phyloP scores from a whole-genome alignment of 2,888 invertebrate genomes.

The Callimorpha dominula region DNA sequence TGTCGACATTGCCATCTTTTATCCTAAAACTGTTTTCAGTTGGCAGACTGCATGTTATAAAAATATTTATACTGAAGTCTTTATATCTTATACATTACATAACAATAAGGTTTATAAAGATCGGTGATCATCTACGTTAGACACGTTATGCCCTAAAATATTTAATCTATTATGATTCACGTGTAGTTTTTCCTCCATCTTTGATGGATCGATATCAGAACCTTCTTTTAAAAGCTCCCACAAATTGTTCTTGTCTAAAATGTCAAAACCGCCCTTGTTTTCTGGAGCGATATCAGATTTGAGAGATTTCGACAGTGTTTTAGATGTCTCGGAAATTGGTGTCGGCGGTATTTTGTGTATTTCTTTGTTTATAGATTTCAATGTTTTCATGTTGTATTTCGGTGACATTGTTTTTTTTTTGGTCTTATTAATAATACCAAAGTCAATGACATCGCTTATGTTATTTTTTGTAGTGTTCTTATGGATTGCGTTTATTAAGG shows the following conservation, averaged over 20 bases:
- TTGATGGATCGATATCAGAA: slow-evolving; percentile 67
- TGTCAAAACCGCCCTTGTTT: slow-evolving; percentile 85
- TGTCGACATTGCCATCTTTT: slow-evolving; percentile 41
- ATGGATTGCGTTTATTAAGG: slow-evolving; percentile 51
- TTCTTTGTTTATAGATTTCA: slow-evolving; percentile 84
- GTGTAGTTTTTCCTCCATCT: slow-evolving; percentile 74
- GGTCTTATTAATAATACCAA: slow-evolving; percentile 64
- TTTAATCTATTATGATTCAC: slow-evolving; percentile 68
- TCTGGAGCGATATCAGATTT: slow-evolving; percentile 80
- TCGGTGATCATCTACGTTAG: slow-evolving; percentile 70
- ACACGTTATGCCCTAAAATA: slow-evolving; percentile 66
- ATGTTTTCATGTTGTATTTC: slow-evolving; percentile 65
- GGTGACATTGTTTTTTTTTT: slow-evolving; percentile 64
- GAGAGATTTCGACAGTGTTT: slow-evolving; percentile 64
- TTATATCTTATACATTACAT: slow-evolving; percentile 81
- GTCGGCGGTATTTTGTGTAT: slow-evolving; percentile 81
- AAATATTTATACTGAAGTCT: slow-evolving; percentile 83
- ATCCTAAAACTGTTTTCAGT: slow-evolving; percentile 47
- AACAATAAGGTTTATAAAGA: slow-evolving; percentile 85
- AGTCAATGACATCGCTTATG: slow-evolving; percentile 50
- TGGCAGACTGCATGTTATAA: slow-evolving; percentile 72
- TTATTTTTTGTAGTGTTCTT: slow-evolving; percentile 53
- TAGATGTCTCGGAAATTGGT: slow-evolving; percentile 83
- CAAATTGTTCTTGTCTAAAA: slow-evolving; percentile 87
- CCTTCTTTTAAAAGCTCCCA: slow-evolving; percentile 88